Evolutionary conservation across 2,113 vertebrate genomes (phyloP).

Genomic region (Falco punctatus): DNA sequence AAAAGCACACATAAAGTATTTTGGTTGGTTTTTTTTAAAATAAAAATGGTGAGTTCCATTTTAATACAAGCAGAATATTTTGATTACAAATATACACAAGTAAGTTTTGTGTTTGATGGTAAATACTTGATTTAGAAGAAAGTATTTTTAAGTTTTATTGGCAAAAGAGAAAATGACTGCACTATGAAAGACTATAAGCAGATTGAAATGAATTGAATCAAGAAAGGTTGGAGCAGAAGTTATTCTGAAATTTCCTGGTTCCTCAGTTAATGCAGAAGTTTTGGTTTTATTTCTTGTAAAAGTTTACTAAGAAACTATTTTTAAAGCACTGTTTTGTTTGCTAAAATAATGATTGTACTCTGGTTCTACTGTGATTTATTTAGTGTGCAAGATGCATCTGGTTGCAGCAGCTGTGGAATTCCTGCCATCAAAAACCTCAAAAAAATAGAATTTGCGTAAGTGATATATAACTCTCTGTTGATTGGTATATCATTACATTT

Average conservation of each 20-base stretch:
- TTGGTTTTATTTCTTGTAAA: neutral
- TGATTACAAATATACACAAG: neutral
- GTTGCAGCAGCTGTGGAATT: slow-evolving; percentile 55
- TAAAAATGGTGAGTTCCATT: neutral
- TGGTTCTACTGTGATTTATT: neutral
- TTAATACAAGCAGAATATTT: neutral
- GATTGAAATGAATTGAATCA: neutral
- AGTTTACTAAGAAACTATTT: neutral
- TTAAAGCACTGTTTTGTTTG: neutral
- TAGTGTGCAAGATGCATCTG: slow-evolving; percentile 24
- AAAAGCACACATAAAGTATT: neutral
- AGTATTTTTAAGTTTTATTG: neutral
- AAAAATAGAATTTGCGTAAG: slow-evolving; percentile 87
- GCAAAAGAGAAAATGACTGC: neutral
- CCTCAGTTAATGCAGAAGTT: neutral
- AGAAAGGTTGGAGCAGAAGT: neutral
- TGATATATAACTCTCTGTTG: neutral
- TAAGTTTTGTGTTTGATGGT: neutral
- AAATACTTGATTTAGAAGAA: neutral
- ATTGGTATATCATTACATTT: neutral
- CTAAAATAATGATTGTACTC: neutral
- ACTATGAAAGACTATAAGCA: neutral
- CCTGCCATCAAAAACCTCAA: slow-evolving; percentile 84
- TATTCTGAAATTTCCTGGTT: neutral
- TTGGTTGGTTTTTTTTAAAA: neutral